Percentiles rank a stretch among this genome's conserved stretches.
phyloP scores from a whole-genome alignment of 2,888 invertebrate genomes.

The Amphimallon solstitiale region DNA sequence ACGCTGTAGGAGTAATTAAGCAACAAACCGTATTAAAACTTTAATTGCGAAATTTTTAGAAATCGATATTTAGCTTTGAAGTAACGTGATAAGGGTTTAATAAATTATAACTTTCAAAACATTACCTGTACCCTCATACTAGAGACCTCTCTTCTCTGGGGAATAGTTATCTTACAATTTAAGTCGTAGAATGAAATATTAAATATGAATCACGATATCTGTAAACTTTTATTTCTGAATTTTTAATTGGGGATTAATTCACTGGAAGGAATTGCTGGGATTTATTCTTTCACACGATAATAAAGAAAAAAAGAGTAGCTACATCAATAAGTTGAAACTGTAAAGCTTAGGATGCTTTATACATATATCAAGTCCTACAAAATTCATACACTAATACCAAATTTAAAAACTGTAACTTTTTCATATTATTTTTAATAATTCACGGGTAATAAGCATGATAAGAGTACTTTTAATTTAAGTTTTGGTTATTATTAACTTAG shows the following conservation, averaged over 20 bases:
- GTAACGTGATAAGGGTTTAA: slow-evolving; percentile 29
- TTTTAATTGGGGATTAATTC: slow-evolving; percentile 37
- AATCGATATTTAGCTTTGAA: slow-evolving; percentile 25
- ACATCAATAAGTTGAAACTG: too few relatives aligned
- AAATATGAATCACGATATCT: slow-evolving; percentile 35
- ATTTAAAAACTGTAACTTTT: too few relatives aligned
- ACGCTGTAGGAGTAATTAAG: too few relatives aligned
- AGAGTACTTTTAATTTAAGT: too few relatives aligned
- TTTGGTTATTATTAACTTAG: too few relatives aligned
- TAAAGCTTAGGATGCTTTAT: too few relatives aligned
- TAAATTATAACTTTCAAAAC: slow-evolving; percentile 37
- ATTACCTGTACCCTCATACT: slow-evolving; percentile 13
- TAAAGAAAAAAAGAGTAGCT: neutral
- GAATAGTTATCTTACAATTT: slow-evolving; percentile 36
- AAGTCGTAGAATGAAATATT: slow-evolving; percentile 35
- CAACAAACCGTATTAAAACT: neutral
- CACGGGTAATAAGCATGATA: too few relatives aligned
- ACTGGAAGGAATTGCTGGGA: slow-evolving; percentile 9
- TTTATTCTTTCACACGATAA: neutral
- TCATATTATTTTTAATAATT: too few relatives aligned
- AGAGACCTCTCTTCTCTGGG: slow-evolving; percentile 4
- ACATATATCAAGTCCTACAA: too few relatives aligned
- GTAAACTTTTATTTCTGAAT: slow-evolving; percentile 32
- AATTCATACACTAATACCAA: too few relatives aligned
- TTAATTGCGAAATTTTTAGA: neutral